phyloP scores from a whole-genome alignment of 2,888 invertebrate species.

The Drosophila birchii region DNA sequence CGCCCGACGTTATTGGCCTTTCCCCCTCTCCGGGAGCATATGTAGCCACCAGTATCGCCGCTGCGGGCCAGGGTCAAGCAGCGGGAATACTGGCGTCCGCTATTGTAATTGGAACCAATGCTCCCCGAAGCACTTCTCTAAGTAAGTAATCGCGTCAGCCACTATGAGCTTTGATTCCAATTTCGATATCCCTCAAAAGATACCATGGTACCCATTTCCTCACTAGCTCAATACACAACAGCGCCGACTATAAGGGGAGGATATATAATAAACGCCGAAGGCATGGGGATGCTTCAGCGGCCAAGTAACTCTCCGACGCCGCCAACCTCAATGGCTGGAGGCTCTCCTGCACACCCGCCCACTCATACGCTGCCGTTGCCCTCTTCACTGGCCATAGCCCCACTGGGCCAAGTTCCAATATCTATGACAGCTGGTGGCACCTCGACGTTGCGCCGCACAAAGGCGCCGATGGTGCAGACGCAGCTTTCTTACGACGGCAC shows the following conservation, averaged over 20 bases:
- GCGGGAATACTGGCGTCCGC: constrained; percentile 74
- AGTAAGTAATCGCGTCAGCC: constrained; percentile 59
- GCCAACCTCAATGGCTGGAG: constrained; percentile 62
- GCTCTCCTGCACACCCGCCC: constrained; percentile 65
- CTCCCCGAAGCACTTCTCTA: constrained; percentile 69
- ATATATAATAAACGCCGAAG: constrained; percentile 82
- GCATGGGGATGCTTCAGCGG: constrained; percentile 78
- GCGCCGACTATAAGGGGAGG: constrained; percentile 83
- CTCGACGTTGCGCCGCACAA: constrained; percentile 69
- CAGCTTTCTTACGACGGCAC: constrained; percentile 83
- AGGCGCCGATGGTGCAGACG: constrained; percentile 68
- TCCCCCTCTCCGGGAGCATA: constrained; percentile 77
- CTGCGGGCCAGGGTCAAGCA: constrained; percentile 46
- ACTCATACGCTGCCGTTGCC: constrained; percentile 39
- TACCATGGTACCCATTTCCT: constrained; percentile 82
- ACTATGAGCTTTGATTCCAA: not conserved
- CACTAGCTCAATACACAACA: constrained; percentile 83
- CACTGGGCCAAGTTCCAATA: constrained; percentile 52
- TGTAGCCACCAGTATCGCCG: constrained; percentile 60
- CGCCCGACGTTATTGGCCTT: constrained; percentile 83
- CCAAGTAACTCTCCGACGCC: constrained; percentile 78
- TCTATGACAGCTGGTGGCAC: constrained; percentile 35
- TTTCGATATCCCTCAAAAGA: constrained; percentile 57
- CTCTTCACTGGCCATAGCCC: constrained; percentile 51
- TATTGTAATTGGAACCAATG: constrained; percentile 76